Evolutionary conservation across 2,113 vertebrate genomes (phyloP).

Genomic region (Pseudois nayaur): DNA sequence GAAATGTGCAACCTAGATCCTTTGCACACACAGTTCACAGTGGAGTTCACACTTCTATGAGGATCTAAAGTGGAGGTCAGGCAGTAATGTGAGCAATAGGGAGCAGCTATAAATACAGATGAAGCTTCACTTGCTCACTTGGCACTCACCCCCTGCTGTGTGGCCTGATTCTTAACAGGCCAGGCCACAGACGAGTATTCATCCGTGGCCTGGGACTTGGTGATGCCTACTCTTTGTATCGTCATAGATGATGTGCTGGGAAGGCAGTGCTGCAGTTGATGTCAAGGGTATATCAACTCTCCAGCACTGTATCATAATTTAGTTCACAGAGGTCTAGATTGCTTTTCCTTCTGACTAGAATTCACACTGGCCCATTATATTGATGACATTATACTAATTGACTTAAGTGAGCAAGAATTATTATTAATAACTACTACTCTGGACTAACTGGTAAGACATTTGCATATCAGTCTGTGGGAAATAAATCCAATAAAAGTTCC

Average conservation of each 20-base stretch:
- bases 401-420: neutral
- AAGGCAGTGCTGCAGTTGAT: neutral
- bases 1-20: neutral
- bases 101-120: neutral
- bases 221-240: neutral
- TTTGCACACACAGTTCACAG: neutral
- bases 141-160: neutral
- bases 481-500: neutral
- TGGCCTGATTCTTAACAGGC: neutral
- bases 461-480: neutral
- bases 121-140: neutral
- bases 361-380: neutral
- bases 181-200: neutral
- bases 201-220: neutral
- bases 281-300: neutral
- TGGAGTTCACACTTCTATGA: neutral
- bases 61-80: neutral
- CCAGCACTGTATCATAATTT: neutral
- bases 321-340: neutral
- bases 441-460: neutral
- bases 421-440: neutral
- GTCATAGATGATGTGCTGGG: neutral
- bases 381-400: neutral
- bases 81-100: neutral
- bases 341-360: neutral